Evolutionary conservation across 2,888 invertebrate genomes (phyloP), one percentile per base, ranked within the genome.

Genomic region (Beris morrisii): DNA sequence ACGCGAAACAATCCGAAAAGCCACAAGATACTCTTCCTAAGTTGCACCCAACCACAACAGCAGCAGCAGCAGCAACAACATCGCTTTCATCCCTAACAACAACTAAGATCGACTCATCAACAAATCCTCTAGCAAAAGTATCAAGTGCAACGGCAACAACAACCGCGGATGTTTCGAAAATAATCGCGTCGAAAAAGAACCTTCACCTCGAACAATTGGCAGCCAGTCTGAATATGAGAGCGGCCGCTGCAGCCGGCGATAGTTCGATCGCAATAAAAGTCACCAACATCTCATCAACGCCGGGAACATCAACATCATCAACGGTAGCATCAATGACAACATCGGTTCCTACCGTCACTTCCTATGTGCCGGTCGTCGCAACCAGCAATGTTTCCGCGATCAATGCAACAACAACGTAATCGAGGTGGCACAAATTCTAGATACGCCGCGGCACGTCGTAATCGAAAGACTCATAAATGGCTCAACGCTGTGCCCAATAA

Each of bases 131-230:
- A 69, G 68, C 12, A 65, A 66, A 32, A 12, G 13, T 12, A 3
- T 12, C 48, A 31, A n/a, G 53, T 71, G 73, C 65, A 70, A 73
- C 48, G 68, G 69, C 45, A 64, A 56, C 64, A 64, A 65, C 7
- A 61, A 65, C 67, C 31, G 68, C 68, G 15, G 72, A 69, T 5
- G 67, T 71, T 4, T 69, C 72, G 1, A 71, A 72, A 45, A 64
- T 70, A 32, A 66, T 67, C 22, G 63, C 64, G 12, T 69, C 70
- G 5, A 80, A 80, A 63, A 79, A 79, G 58, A 75, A 76, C 48
- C 73, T 78, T 7, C 76, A 79, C 46, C 76, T 80, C 65, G 80
- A 80, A 71, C 79, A 80, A 71, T 77, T 80, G 5, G 79, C 80
- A 4, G 79, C 80, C 59, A 78, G 76, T 73, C 74, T 80, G 28